Evolutionary conservation across 2,113 vertebrate species (phyloP).

Genomic region (Orthonyx spaldingii): DNA sequence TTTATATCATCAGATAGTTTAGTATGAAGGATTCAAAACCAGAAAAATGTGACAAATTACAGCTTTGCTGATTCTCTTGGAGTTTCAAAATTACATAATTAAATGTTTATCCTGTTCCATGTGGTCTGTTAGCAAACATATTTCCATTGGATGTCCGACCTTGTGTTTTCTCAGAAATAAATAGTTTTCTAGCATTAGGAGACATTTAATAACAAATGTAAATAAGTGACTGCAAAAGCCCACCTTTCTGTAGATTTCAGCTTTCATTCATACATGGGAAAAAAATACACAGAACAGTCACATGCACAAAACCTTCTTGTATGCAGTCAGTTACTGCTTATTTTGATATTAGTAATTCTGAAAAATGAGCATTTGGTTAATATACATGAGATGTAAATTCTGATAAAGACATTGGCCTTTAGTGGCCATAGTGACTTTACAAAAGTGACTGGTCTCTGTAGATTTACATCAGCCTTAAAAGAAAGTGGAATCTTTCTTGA

Average conservation of each 20-base stretch:
- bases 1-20: background rate
- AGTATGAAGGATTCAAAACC: background rate
- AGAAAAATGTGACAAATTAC: background rate
- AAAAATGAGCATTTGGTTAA: background rate
- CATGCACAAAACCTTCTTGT: background rate
- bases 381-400: background rate
- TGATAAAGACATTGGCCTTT: background rate
- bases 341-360: background rate
- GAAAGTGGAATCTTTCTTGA: background rate
- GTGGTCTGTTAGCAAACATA: conserved; percentile 11
- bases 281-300: background rate
- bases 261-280: background rate
- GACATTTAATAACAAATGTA: background rate
- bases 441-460: background rate
- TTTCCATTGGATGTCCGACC: background rate
- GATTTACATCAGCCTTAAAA: background rate
- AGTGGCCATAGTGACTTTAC: background rate
- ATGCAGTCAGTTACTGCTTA: background rate
- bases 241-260: background rate
- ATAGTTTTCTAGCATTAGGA: background rate
- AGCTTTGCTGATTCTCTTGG: background rate
- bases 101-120: conserved; percentile 1
- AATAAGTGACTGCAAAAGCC: background rate
- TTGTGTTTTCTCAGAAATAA: background rate
- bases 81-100: background rate